These are phyloP conservation scores for Leistus spinibarbis DNA, from an alignment of 2,888 invertebrate species.

Conservation along the genomic window DNA sequence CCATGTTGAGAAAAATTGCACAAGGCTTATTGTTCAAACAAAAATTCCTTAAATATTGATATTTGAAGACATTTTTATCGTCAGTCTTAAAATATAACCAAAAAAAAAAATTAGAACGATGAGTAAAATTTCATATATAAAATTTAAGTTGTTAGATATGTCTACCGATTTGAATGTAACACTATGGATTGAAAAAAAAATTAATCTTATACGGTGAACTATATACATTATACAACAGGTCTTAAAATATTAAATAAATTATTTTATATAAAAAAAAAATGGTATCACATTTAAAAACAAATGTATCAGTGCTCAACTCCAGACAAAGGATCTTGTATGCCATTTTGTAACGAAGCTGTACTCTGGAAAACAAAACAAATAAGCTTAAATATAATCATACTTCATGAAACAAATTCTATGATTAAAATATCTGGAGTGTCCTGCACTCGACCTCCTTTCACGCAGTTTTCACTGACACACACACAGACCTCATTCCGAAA, in stretches of 20 bases:
- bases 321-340: slow-evolving; percentile 35
- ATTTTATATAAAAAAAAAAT: slow-evolving; percentile 21
- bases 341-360: slow-evolving; percentile 27
- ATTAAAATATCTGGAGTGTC: background rate
- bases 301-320: slow-evolving; percentile 38
- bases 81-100: background rate
- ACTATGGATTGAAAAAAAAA: background rate
- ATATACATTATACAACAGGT: slow-evolving; percentile 30
- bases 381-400: background rate
- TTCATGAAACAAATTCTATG: background rate
- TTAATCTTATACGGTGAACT: background rate
- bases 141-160: background rate
- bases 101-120: background rate
- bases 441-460: too few relatives aligned
- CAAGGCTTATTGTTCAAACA: too few relatives aligned
- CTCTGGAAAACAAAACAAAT: slow-evolving; percentile 25
- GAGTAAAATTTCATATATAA: background rate
- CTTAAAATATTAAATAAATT: slow-evolving; percentile 36
- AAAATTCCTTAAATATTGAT: background rate
- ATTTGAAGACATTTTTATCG: background rate
- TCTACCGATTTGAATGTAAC: background rate
- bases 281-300: slow-evolving; percentile 29
- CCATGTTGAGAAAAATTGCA: too few relatives aligned
- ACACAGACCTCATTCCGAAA: too few relatives aligned
- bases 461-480: too few relatives aligned